A percentile compares a stretch with the other conserved stretches of the same genome.
Conservation (phyloP, 2,113 vertebrate genomes). For the Megaptera novaeangliae region DNA sequence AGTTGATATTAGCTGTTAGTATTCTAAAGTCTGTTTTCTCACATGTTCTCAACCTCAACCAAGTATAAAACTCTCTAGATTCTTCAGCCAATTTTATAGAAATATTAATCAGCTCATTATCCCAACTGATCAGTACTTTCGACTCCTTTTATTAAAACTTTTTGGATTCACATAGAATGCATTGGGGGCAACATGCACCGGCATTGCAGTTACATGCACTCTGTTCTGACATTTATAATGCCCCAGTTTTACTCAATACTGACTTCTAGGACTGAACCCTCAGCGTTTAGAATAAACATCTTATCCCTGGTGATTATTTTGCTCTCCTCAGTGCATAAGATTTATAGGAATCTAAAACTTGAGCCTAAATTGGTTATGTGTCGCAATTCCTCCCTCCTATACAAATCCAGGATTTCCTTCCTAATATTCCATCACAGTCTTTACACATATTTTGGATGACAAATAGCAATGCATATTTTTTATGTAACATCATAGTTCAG, state of each 20-base stretch:
- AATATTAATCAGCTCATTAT: neutral
- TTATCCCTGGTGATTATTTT: neutral
- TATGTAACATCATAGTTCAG: neutral
- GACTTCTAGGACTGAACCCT: neutral
- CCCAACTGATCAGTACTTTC: neutral
- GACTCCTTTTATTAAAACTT: neutral
- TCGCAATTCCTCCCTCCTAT: neutral
- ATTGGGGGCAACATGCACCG: rapidly evolving
- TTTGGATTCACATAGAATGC: neutral
- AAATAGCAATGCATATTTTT: neutral
- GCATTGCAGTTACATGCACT: neutral
- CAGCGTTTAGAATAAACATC: neutral
- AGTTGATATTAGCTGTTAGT: neutral
- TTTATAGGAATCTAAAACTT: neutral
- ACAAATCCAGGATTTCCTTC: neutral
- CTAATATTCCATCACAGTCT: neutral
- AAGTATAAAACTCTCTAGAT: neutral
- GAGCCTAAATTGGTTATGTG: neutral
- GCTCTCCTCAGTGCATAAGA: neutral
- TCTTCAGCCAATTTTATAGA: neutral
- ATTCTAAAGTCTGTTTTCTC: neutral
- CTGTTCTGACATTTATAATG: neutral
- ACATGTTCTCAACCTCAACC: neutral
- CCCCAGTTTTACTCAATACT: neutral
- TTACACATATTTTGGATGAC: neutral